phyloP scores from a whole-genome alignment of 2,888 invertebrate genomes.

The Alloscopus bannaensis region DNA sequence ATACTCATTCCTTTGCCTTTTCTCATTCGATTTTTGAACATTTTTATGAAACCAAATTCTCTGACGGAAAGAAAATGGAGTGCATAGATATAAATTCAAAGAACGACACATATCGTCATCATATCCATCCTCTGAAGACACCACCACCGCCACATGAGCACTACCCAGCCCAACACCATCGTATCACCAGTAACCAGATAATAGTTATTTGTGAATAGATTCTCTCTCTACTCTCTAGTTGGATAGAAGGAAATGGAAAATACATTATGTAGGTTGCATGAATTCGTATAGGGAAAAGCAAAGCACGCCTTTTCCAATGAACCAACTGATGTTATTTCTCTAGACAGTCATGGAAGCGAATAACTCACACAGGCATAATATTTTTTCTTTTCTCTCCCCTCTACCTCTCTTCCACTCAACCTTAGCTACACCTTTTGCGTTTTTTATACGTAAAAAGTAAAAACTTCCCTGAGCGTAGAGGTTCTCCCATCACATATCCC shows the following conservation, averaged over 20 bases:
- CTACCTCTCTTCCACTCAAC: conserved; percentile 25
- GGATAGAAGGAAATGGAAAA: conserved; percentile 50
- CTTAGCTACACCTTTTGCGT: conserved; percentile 30
- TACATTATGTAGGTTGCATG: conserved; percentile 37
- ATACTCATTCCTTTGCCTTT: conserved; percentile 40
- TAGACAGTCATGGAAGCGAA: conserved; percentile 63
- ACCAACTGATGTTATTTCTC: conserved; percentile 61
- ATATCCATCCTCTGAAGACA: conserved; percentile 58
- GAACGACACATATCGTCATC: conserved; percentile 63
- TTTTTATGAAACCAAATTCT: conserved; percentile 47
- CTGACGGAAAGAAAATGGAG: background rate
- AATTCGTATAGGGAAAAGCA: conserved; percentile 37
- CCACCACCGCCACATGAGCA: conserved; percentile 24
- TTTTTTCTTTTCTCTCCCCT: conserved; percentile 41
- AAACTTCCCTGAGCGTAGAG: background rate
- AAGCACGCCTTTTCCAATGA: conserved; percentile 36
- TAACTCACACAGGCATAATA: conserved; percentile 61
- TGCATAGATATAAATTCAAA: conserved; percentile 43
- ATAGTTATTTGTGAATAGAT: conserved; percentile 62
- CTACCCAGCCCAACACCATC: background rate
- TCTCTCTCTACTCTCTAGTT: conserved; percentile 29
- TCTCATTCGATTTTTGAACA: conserved; percentile 43
- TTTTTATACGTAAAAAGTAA: conserved; percentile 11
- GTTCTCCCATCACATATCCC: conserved; percentile 14
- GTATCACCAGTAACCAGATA: conserved; percentile 59